A percentile compares a stretch with the other conserved stretches of the same genome.
Evolutionary conservation across 2,797 vertebrate species (phyloP).

Genomic region (Enteromius anoplus): DNA sequence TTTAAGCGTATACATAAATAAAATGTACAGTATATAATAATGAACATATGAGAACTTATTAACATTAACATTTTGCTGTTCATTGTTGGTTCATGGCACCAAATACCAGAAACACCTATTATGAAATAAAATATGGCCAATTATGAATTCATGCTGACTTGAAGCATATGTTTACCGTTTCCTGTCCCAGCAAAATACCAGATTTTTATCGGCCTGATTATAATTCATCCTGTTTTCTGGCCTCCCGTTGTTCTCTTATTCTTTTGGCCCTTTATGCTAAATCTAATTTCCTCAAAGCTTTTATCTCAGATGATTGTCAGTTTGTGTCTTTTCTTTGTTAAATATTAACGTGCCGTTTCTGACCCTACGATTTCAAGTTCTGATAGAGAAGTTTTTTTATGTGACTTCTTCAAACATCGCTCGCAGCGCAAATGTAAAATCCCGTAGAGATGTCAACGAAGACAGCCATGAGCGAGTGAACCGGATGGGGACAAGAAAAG

Average conservation of each 20-base stretch:
- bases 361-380: constrained; percentile 30
- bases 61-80: not conserved
- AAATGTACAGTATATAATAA: no score
- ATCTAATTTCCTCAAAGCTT: not conserved
- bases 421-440: not conserved
- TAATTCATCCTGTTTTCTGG: not conserved
- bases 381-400: constrained; percentile 13
- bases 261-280: not conserved
- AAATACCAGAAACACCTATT: not conserved
- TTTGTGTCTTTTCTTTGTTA: constrained; percentile 9
- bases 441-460: constrained; percentile 12
- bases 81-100: not conserved
- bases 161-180: not conserved
- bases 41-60: no score
- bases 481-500: not conserved
- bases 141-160: not conserved
- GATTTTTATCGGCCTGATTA: not conserved
- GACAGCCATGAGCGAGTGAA: constrained; percentile 2
- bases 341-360: not conserved
- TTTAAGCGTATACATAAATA: no score
- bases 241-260: not conserved
- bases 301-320: not conserved
- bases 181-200: not conserved
- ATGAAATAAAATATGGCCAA: not conserved
- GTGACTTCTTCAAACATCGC: not conserved